Evolutionary conservation across 1,140 invertebrate species (phyloP).

Genomic region (Proctacanthus coquilletti): DNA sequence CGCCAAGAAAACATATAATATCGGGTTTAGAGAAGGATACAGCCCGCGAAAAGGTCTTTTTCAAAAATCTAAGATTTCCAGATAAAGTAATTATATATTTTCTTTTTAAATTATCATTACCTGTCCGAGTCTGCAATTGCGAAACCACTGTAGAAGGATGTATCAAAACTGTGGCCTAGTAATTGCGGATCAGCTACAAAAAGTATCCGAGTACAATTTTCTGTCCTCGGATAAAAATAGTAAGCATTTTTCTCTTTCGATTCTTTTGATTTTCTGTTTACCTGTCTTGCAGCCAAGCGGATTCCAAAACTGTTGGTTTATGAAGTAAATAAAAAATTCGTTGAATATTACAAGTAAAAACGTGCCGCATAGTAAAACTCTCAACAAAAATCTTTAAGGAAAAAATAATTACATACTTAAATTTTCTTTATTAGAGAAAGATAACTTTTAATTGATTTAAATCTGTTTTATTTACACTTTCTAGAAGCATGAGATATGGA

Average conservation of each 20-base stretch:
- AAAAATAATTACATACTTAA: too few relatives aligned
- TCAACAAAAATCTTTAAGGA: too few relatives aligned
- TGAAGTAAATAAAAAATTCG: constrained; percentile 28
- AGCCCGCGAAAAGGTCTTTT: constrained; percentile 59
- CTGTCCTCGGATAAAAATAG: constrained; percentile 12
- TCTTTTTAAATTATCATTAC: constrained; percentile 3
- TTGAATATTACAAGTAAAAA: constrained; percentile 23
- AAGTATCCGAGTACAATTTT: constrained; percentile 51
- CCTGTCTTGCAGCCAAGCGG: constrained; percentile 23
- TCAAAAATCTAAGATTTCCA: constrained; percentile 46
- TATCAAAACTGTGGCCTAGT: constrained; percentile 45
- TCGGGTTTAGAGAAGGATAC: constrained; percentile 60
- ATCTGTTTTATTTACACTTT: too few relatives aligned
- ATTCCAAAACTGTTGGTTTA: constrained; percentile 38
- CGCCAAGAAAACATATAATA: constrained; percentile 78
- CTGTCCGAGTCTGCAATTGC: constrained; percentile 22
- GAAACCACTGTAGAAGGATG: constrained; percentile 18
- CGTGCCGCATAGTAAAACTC: too few relatives aligned
- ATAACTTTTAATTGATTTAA: too few relatives aligned
- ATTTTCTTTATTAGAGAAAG: too few relatives aligned
- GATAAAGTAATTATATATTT: too few relatives aligned
- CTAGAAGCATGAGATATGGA: too few relatives aligned
- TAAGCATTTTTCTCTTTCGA: neutral
- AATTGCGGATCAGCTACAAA: constrained; percentile 89
- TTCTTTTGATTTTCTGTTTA: constrained; percentile 10